phyloP scores from a whole-genome alignment of 2,797 vertebrate genomes.

The Hippoglossus hippoglossus region DNA sequence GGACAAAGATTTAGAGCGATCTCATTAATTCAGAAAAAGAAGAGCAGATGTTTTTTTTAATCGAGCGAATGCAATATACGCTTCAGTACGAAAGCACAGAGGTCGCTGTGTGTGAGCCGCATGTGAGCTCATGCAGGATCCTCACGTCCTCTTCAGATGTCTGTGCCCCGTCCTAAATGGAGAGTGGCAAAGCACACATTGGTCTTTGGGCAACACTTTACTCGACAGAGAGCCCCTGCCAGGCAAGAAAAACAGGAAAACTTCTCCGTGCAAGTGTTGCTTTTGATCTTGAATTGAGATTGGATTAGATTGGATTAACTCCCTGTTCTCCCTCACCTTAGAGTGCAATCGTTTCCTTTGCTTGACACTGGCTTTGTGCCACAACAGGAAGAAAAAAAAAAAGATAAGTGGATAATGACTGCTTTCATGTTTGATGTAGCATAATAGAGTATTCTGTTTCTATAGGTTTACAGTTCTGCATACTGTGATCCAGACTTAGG shows the following conservation, averaged over 20 bases:
- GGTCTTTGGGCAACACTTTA: slow-evolving; percentile 32
- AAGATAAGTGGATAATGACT: slow-evolving; percentile 54
- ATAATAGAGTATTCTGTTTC: slow-evolving; percentile 20
- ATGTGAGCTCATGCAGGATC: slow-evolving; percentile 22
- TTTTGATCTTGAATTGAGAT: slow-evolving; percentile 77
- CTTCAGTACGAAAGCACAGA: not conserved
- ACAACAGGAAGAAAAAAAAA: slow-evolving; percentile 49
- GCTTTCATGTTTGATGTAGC: slow-evolving; percentile 52
- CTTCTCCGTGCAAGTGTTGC: slow-evolving; percentile 45
- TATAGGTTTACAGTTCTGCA: slow-evolving; percentile 29
- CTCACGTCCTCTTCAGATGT: slow-evolving; percentile 45
- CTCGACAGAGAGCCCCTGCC: slow-evolving; percentile 28
- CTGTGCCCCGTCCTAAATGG: slow-evolving; percentile 23
- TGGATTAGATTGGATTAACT: slow-evolving; percentile 72
- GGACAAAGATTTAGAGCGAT: no score
- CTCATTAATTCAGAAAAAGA: no score
- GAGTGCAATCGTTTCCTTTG: slow-evolving; percentile 50
- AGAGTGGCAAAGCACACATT: slow-evolving; percentile 12
- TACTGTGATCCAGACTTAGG: slow-evolving; percentile 19
- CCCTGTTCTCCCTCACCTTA: slow-evolving; percentile 51
- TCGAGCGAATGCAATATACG: no score
- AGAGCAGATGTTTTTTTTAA: no score
- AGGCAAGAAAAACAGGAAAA: slow-evolving; percentile 57
- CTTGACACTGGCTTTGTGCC: slow-evolving; percentile 49
- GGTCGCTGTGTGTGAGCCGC: slow-evolving; percentile 15